Conservation (phyloP, 1,140 invertebrate genomes). For the Probaryconus sp. region DNA sequence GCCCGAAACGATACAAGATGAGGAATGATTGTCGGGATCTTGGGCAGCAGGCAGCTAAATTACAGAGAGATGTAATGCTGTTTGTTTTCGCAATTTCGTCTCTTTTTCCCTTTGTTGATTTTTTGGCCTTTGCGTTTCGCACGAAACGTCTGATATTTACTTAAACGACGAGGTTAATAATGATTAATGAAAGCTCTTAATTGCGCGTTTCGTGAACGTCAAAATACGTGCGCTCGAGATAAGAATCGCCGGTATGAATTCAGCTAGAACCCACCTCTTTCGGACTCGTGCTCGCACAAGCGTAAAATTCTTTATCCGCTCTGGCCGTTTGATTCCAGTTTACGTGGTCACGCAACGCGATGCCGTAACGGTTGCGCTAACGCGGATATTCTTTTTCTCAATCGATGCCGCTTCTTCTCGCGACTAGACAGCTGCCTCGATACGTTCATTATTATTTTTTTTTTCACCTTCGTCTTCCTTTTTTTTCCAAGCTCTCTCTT, state of each 20-base stretch:
- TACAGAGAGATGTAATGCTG: conserved; percentile 18
- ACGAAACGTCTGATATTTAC: conserved; percentile 53
- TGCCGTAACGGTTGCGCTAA: conserved; percentile 60
- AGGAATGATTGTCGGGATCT: conserved; percentile 14
- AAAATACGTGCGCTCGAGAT: conserved; percentile 57
- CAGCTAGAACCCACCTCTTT: conserved; percentile 47
- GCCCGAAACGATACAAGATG: no score
- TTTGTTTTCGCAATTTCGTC: conserved; percentile 38
- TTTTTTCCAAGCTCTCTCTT: no score
- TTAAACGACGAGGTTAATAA: conserved; percentile 58
- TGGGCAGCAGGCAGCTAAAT: conserved; percentile 17
- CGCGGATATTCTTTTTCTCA: conserved; percentile 59
- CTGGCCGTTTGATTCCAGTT: conserved; percentile 57
- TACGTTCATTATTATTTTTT: conserved; percentile 56
- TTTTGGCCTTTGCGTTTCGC: conserved; percentile 46
- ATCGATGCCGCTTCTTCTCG: conserved; percentile 58
- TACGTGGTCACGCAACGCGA: conserved; percentile 60
- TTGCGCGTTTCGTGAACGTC: conserved; percentile 61
- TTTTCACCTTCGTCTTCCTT: conserved; percentile 31
- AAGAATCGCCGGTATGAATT: conserved; percentile 58
- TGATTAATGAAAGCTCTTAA: conserved; percentile 62
- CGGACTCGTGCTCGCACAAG: conserved; percentile 59
- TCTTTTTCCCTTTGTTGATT: conserved; percentile 26
- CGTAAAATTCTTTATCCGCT: conserved; percentile 64
- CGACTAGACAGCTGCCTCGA: conserved; percentile 54